phyloP scores from a whole-genome alignment of 1,140 invertebrate species.

The Drosophila eugracilis region DNA sequence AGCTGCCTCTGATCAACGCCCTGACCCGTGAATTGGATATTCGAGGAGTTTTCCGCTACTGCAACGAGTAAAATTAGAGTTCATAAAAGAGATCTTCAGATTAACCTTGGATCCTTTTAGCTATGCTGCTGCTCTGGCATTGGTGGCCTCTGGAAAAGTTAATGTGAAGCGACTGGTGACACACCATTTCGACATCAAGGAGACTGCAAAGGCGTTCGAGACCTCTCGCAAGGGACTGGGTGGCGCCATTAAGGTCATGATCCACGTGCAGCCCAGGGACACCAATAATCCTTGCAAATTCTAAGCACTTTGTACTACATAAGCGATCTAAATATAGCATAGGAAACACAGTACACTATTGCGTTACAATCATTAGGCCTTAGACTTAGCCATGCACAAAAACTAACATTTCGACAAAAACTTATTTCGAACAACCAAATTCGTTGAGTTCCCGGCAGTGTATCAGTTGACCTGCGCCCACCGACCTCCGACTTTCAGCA shows the following conservation, averaged over 20 bases:
- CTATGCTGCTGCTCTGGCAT: conserved; percentile 6
- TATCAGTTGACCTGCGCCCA: too few relatives aligned
- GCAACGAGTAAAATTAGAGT: conserved; percentile 88
- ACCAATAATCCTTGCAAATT: conserved; percentile 85
- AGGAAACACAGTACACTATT: conserved; percentile 22
- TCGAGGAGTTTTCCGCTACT: conserved; percentile 95
- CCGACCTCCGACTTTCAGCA: conserved; percentile 1
- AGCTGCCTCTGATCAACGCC: conserved; percentile 92
- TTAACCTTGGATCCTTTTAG: not conserved
- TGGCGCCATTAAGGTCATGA: conserved; percentile 96
- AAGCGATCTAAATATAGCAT: conserved; percentile 7
- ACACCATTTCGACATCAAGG: conserved; percentile 94
- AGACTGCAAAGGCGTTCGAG: conserved; percentile 95
- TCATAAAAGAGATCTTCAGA: not conserved
- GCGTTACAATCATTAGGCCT: conserved; percentile 3
- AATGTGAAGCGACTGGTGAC: conserved; percentile 96
- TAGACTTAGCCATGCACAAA: too few relatives aligned
- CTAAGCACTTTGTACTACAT: conserved; percentile 19
- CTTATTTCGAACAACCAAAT: conserved; percentile 17
- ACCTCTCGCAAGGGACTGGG: conserved; percentile 89
- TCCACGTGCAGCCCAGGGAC: conserved; percentile 89
- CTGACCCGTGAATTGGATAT: conserved; percentile 95
- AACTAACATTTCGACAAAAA: conserved; percentile 11
- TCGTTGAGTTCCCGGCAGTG: conserved; percentile 5
- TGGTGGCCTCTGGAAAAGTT: conserved; percentile 84